Base-by-base conservation (phyloP, 2,797 vertebrate species). In the Mico argentatus region DNA sequence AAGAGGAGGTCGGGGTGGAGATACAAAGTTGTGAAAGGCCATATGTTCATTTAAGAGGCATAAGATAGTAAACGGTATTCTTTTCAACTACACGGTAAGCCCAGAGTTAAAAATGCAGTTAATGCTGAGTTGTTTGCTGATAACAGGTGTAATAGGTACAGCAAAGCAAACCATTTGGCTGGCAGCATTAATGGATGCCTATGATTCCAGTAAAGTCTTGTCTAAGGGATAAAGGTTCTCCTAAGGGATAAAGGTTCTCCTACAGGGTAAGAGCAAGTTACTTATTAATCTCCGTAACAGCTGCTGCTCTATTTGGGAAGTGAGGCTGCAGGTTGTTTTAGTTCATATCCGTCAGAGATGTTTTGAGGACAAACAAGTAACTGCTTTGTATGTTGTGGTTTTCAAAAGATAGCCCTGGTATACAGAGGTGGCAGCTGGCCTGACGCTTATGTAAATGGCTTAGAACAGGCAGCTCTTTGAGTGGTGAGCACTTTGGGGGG, bases 201-300 rank as follows among this genome's bases (percentile, higher is more conserved):
- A 77, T 7, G 50, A 93, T 97, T 97, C 96, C 91, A 86, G 94
- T 96, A 94, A n/a, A 96, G 84, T 90, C 94, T 95, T 91, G 75
- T 96, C 94, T 96, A 93, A 88, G 88, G 94, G 67, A 93, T 96
- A 93, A 97, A 98, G 93, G 85, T 96, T 90, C 82, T 96, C 61
- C 94, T 96, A 94, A 88, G 88, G 94, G 67, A 93, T 96, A 93
- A 97, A 98, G 91, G 88, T 96, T 90, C 82, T 96, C 61, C 77
- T 93, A 55, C 76, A 61, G 75, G 87, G 81, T 72, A 89, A 88
- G 57, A 95, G 61, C 67, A 91, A 91, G 96, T 97, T 97, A 97
- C 89, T 98, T 96, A 97, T 96, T 98, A 97, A 97, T 90, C 94
- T 97, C 30, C 39, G 67, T 91, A 92, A 85, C 55, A 96, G 77